Conservation (phyloP, 2,888 invertebrate genomes). For the Glaucopsyche alexis region DNA sequence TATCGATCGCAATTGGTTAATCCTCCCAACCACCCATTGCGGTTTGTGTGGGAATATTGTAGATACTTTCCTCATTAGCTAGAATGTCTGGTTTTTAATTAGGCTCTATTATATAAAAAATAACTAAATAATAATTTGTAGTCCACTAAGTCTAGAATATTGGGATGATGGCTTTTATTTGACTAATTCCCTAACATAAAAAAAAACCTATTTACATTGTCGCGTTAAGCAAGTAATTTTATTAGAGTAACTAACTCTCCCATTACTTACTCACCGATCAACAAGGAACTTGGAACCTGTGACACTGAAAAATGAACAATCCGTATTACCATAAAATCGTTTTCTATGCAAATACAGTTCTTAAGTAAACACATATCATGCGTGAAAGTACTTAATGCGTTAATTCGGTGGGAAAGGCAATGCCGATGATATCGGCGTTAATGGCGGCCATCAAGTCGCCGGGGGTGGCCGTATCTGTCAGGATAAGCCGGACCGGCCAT, state of each 20-base stretch:
- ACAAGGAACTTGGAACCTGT: background rate
- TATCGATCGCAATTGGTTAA: slow-evolving; percentile 65
- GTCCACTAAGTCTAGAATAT: too few species aligned
- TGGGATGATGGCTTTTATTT: too few species aligned
- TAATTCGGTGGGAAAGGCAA: slow-evolving; percentile 70
- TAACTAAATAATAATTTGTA: too few species aligned
- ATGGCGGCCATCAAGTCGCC: slow-evolving; percentile 64
- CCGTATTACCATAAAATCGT: slow-evolving; percentile 1
- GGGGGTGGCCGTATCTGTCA: slow-evolving; percentile 55
- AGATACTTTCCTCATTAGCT: background rate
- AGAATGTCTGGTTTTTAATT: background rate
- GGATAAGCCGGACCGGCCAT: slow-evolving; percentile 56
- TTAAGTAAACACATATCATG: background rate
- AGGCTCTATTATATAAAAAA: too few species aligned
- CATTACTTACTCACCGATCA: too few species aligned
- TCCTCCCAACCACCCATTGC: slow-evolving; percentile 50
- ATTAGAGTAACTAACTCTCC: too few species aligned
- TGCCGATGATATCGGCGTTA: slow-evolving; percentile 72
- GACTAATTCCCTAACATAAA: too few species aligned
- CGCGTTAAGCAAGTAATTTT: too few species aligned
- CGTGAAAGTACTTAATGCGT: slow-evolving; percentile 42
- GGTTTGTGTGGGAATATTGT: slow-evolving; percentile 61
- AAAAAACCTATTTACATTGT: too few species aligned
- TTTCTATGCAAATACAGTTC: background rate
- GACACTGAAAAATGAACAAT: background rate